Evolutionary conservation across 2,888 invertebrate genomes (phyloP), one percentile per base, ranked within the genome.

Genomic region (Brachypalpus laphriformis): DNA sequence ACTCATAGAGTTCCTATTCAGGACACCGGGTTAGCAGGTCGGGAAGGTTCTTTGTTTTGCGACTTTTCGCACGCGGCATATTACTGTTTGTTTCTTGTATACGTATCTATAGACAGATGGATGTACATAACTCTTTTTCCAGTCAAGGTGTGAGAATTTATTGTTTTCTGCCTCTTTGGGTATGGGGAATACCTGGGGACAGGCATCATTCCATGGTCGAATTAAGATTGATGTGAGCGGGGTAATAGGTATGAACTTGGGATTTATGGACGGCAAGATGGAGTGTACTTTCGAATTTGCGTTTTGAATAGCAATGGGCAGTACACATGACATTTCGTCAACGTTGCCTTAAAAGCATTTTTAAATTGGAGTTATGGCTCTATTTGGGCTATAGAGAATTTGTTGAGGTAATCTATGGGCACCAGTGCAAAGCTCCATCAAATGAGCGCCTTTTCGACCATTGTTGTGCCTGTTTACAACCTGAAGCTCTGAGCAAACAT

Each of bases 1-100:
- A 91, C 90, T 90, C 90, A 90, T 90, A 90, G 89, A 87, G 87
- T 76, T 68, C 75, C 88, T 88, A 61, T 85, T 74, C 87, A 80
- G 80, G 80, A 87, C 89, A 88, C 88, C 89, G 88, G 91, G 90
- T 90, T 90, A 91, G 90, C 90, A 89, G 91, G 91, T 91, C 85
- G 85, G 70, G 14, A 28, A 65, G 75, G 71, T 81, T 59, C 71
- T 76, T 76, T 81, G 74, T 66, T 70, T 70, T 54, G 25, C 25
- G 51, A 66, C 31, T 81, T 75, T 74, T 77, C 82, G 71, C 71
- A 82, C 65, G 82, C 63, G 70, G 81, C 68, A 68, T 57, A 59
- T 68, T 66, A 68, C 54, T 66, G 51, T 68, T 74, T 47, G 63
- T 47, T 70, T 45, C 22, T 54, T 63, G 42, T 49, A 47, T 49